Conservation (phyloP, 2,797 vertebrate species). For the Danio tinwini region DNA sequence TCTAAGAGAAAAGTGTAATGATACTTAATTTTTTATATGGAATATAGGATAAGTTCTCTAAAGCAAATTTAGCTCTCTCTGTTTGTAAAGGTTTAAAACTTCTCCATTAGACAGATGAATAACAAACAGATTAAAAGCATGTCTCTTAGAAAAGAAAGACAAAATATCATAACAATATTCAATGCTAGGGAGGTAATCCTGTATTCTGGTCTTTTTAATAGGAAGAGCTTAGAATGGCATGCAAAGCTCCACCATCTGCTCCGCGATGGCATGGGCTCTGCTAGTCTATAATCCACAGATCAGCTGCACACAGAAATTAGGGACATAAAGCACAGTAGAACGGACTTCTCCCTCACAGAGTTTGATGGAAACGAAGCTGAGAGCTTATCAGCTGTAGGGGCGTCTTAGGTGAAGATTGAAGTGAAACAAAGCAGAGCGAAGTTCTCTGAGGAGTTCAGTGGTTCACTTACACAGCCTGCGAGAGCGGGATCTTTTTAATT, state of each 20-base stretch:
- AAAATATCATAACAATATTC: conserved; percentile 61
- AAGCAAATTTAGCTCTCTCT: conserved; percentile 1
- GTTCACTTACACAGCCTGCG: conserved; percentile 37
- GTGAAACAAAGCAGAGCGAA: conserved; percentile 25
- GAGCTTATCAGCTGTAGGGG: conserved; percentile 54
- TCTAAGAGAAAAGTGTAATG: too few relatives aligned
- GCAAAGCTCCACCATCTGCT: conserved; percentile 65
- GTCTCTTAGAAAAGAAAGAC: conserved; percentile 30
- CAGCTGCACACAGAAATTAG: conserved; percentile 64
- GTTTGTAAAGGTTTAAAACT: conserved; percentile 27
- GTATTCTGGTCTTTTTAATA: conserved; percentile 62
- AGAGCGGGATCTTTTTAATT: conserved; percentile 46
- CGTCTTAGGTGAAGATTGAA: conserved; percentile 42
- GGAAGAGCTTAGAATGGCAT: conserved; percentile 61
- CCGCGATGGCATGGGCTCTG: conserved; percentile 43
- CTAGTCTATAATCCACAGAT: conserved; percentile 65
- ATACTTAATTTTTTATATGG: not conserved
- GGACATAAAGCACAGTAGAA: conserved; percentile 53
- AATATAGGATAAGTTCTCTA: not conserved
- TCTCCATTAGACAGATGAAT: conserved; percentile 42
- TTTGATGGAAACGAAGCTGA: conserved; percentile 61
- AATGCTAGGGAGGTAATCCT: conserved; percentile 58
- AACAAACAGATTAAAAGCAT: conserved; percentile 48
- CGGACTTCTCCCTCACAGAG: conserved; percentile 48
- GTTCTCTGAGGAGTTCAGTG: conserved; percentile 30